A percentile compares a stretch with the other conserved stretches of the same genome.
Conservation (phyloP, 2,113 vertebrate genomes). For the Zapus hudsonius region DNA sequence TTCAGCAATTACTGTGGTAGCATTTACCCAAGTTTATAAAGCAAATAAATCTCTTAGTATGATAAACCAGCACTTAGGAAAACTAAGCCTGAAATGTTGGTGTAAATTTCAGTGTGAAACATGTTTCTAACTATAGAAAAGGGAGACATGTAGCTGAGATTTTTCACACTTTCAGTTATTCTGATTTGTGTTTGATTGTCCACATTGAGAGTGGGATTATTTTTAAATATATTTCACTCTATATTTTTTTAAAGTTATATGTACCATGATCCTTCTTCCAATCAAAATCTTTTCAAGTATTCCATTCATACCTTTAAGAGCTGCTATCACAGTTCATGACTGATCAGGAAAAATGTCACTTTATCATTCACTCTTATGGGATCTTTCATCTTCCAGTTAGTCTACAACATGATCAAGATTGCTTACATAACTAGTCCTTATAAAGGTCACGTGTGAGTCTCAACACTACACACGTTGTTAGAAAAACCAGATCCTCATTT, state of each 20-base stretch:
- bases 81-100: constrained; percentile 49
- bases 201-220: background rate
- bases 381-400: constrained; percentile 31
- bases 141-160: constrained; percentile 64
- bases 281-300: too few relatives aligned
- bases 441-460: background rate
- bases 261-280: background rate
- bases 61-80: constrained; percentile 60
- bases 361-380: background rate
- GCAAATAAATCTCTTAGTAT: constrained; percentile 36
- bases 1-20: background rate
- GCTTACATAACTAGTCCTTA: background rate
- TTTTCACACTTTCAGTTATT: constrained; percentile 73
- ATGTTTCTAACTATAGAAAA: constrained; percentile 61
- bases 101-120: constrained; percentile 48
- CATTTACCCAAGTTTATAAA: constrained; percentile 49
- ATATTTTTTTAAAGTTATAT: constrained; percentile 53
- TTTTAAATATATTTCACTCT: constrained; percentile 41
- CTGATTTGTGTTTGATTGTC: constrained; percentile 47
- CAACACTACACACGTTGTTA: background rate
- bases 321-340: background rate
- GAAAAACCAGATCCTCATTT: background rate
- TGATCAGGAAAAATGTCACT: background rate
- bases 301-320: background rate
- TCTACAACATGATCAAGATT: background rate